Evolutionary conservation across 2,888 invertebrate species (phyloP), one percentile per base, ranked within the genome.

Genomic region (Parthenolecanium corni): DNA sequence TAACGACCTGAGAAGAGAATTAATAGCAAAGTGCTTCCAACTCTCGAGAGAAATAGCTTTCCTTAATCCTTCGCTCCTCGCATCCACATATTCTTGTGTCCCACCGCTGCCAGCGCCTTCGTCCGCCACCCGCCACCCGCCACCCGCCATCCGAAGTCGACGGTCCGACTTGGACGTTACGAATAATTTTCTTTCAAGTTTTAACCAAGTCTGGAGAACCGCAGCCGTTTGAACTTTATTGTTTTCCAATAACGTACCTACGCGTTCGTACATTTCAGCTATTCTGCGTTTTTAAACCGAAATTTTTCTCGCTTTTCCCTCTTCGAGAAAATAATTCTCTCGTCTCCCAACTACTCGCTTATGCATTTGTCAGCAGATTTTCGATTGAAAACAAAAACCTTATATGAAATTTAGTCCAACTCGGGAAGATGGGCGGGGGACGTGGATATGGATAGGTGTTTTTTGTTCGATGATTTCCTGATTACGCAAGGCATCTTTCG

Each of bases 161-260:
- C n/a, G n/a, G n/a, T n/a, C n/a, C 20, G 16, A 18, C 9, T 20
- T 46, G 24, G 42, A 56, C 42, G 56, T 56, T 56, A 31, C 42
- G 56, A 56, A 58, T 47, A 58, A 49, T 58, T 49, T 58, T 58
- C 58, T 49, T 49, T n/a, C n/a, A n/a, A n/a, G n/a, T 40, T 40
- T 14, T 44, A 20, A 20, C 25, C 58, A 31, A 58, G 31, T 58
- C 47, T 47, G 58, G 58, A 58, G 49, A 58, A 58, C 58, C 49
- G 47, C 58, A 58, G 58, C 58, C 58, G 58, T 58, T 58, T 58
- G 58, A 58, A 49, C 58, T 58, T 58, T 58, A 58, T 58, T 58
- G 58, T 58, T 58, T 58, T 58, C 58, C 58, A 49, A 58, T 58
- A 58, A 58, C 58, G 49, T 49, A 49, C 58, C 25, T 58, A 58